Conservation (phyloP, 2,113 vertebrate genomes). For the Brachypodius melanocephalos region DNA sequence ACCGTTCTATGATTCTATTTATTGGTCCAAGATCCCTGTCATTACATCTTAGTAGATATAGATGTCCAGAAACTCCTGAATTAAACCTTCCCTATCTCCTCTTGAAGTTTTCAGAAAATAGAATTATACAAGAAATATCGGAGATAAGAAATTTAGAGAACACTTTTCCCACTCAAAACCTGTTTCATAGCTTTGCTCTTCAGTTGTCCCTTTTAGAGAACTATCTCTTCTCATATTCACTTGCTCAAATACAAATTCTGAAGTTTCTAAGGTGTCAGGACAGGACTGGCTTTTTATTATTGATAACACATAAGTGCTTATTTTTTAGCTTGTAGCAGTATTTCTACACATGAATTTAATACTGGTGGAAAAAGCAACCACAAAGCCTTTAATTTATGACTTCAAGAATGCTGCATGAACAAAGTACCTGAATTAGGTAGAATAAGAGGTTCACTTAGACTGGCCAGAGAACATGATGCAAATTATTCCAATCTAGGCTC, state of each 20-base stretch:
- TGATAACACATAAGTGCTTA: background rate
- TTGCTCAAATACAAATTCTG: background rate
- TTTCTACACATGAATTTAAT: background rate
- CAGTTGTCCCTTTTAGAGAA: background rate
- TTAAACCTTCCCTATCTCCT: background rate
- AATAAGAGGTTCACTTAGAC: background rate
- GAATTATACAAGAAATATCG: background rate
- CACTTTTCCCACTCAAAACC: background rate
- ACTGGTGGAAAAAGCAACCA: background rate
- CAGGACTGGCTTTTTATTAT: background rate
- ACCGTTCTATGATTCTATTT: background rate
- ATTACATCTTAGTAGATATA: background rate
- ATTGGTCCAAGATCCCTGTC: background rate
- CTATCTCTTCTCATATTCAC: background rate
- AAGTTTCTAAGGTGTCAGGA: background rate
- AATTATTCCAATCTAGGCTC: background rate
- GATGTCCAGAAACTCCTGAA: background rate
- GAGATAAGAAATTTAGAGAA: background rate
- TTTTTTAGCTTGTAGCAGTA: background rate
- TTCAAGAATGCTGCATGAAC: accelerated
- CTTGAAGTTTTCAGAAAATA: background rate
- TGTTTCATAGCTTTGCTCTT: background rate
- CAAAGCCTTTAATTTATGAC: background rate
- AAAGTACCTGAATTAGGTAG: background rate
- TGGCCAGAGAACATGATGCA: background rate